phyloP scores from a whole-genome alignment of 1,140 invertebrate species.

The Lutraria rhynchaena region DNA sequence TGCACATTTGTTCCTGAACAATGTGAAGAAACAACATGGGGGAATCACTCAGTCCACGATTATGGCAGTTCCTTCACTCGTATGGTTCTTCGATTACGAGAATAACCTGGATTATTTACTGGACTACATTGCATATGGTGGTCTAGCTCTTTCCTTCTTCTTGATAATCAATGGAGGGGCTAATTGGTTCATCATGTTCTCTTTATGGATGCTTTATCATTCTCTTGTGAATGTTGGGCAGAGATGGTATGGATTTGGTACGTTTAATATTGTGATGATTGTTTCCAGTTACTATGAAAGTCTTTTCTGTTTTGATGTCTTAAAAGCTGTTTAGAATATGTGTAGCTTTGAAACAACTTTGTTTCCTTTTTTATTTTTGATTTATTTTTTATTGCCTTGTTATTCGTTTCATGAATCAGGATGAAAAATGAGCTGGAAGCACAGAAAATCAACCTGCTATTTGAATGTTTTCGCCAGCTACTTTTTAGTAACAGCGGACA shows the following conservation, averaged over 20 bases:
- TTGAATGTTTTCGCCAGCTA: no score
- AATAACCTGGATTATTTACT: conserved; percentile 77
- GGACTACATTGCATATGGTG: conserved; percentile 77
- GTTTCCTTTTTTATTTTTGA: no score
- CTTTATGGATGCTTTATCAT: conserved; percentile 82
- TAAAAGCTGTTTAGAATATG: no score
- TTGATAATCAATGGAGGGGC: conserved; percentile 80
- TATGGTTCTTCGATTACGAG: conserved; percentile 81
- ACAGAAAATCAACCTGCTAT: no score
- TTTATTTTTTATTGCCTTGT: no score
- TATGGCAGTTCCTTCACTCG: conserved; percentile 73
- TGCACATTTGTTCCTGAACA: conserved; percentile 73
- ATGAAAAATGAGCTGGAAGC: no score
- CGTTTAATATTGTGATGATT: no score
- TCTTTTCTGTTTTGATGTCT: no score
- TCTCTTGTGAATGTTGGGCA: conserved; percentile 82
- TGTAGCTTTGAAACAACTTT: no score
- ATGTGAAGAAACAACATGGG: conserved; percentile 60
- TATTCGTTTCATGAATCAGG: no score
- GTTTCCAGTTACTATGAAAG: no score
- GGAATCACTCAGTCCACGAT: conserved; percentile 58
- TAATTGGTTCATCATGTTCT: conserved; percentile 80
- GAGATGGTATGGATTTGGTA: conserved; percentile 75
- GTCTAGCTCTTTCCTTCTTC: conserved; percentile 76
- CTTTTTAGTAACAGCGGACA: no score